These are phyloP conservation scores for Falco rusticolus DNA, from an alignment of 2,797 vertebrate species.

Conservation along the genomic window DNA sequence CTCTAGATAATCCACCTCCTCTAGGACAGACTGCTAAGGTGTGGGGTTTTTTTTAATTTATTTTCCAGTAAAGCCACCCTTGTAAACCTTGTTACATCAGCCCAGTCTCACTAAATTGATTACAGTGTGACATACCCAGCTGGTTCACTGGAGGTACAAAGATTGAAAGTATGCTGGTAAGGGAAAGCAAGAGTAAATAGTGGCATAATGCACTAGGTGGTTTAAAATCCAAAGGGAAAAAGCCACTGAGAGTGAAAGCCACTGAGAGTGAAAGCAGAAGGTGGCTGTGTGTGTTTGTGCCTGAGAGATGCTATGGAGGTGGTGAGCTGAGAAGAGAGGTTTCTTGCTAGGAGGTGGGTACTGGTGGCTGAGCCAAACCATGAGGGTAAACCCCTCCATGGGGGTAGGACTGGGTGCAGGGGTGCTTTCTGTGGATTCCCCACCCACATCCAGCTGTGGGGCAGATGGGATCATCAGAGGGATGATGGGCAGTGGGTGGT, in stretches of 20 bases:
- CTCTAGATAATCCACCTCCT: not conserved
- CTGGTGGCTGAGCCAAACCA: not conserved
- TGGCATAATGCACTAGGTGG: not conserved
- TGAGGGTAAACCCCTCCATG: not conserved
- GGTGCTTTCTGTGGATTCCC: not conserved
- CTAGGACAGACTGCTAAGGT: not conserved
- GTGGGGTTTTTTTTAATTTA: not conserved
- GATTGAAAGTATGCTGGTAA: not conserved
- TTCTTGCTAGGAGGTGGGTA: not conserved
- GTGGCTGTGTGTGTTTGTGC: not conserved
- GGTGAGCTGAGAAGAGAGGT: not conserved
- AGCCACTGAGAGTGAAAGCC: not conserved
- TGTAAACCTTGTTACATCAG: not conserved
- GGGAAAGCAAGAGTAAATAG: not conserved
- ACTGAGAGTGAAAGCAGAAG: not conserved
- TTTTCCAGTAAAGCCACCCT: not conserved
- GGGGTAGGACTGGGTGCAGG: fast-evolving
- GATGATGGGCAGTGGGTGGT: fast-evolving
- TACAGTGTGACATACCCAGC: not conserved
- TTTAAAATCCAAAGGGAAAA: not conserved
- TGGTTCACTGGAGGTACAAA: not conserved
- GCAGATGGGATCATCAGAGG: not conserved
- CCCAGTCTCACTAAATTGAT: not conserved
- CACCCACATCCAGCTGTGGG: not conserved
- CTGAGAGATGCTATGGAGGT: not conserved